Base-by-base conservation (phyloP, 2,113 vertebrate species). In the Tachuris rubrigastra region DNA sequence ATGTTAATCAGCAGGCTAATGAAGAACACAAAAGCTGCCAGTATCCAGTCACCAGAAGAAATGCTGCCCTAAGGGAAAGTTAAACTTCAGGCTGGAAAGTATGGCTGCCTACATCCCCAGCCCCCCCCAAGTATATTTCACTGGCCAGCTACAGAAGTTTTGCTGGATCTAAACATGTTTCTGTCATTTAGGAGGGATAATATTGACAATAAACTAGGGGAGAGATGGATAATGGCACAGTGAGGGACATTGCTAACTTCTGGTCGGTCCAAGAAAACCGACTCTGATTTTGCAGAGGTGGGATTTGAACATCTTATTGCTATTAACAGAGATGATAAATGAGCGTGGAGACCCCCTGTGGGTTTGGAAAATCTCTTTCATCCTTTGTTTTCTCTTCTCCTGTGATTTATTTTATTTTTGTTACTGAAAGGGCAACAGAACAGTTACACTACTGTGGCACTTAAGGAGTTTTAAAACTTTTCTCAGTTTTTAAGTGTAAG, bases 51-150 rank as follows among this genome's bases (percentile, higher is more conserved):
- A 95, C 93, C 96, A 93, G 94, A 85, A 96, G 89, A 96, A 95
- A 89, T 93, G 91, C 95, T 96, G 94, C 94, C 94, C 96, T 96
- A 95, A 92, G 96, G 96, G 94, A 87, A 96, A 95, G 87, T 85
- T 82, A 47, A 89, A 93, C 77, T 93, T 95, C 0, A 62, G 85
- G 30, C 94, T 79, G 87, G 37, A 35, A 81, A 87, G 42, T 55
- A 12, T 65, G 72, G 44, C 85, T 77, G 75, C 46, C 73, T 71
- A 1, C 46, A 44, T 66, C 63, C 47, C 67, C 49, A 30, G 69
- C 74, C 55, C 78, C 31, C 20, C 30, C 27, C 58, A 53, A 58
- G 23, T 20, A 0, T 35, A 14, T 65, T 58, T 33, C 50, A 10
- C 52, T n/a, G 81, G 37, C 83, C 62, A 77, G 78, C 35, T 68